These are phyloP conservation scores for Diploptera punctata DNA, from an alignment of 2,888 invertebrate species.

Conservation along the genomic window DNA sequence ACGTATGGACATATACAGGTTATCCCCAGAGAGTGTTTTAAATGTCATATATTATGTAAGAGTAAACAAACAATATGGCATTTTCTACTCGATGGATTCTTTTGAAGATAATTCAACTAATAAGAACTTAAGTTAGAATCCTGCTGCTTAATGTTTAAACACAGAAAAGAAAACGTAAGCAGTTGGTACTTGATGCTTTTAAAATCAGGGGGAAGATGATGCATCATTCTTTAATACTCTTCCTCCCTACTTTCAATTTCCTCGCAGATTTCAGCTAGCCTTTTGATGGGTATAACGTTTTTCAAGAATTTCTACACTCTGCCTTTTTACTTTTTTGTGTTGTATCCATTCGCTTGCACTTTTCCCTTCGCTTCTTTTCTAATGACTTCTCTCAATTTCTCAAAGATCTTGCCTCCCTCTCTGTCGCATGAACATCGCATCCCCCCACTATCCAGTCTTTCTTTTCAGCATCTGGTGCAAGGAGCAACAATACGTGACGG, in stretches of 20 bases:
- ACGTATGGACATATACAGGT: too few species aligned
- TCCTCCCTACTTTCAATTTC: slow-evolving; percentile 19
- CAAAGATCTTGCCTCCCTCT: slow-evolving; percentile 23
- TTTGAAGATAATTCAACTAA: too few species aligned
- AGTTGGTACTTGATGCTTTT: slow-evolving; percentile 19
- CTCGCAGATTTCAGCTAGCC: slow-evolving; percentile 22
- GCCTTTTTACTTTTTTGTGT: background rate
- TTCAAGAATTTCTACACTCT: slow-evolving; percentile 3
- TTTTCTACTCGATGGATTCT: too few species aligned
- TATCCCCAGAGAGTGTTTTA: too few species aligned
- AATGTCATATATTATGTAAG: too few species aligned
- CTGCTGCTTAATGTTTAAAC: too few species aligned
- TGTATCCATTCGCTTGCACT: slow-evolving; percentile 21
- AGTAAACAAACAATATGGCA: too few species aligned
- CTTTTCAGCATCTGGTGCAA: slow-evolving; percentile 32
- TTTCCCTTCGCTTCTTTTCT: slow-evolving; percentile 29
- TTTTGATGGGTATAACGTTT: slow-evolving; percentile 13
- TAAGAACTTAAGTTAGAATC: too few species aligned
- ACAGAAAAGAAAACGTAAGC: too few species aligned
- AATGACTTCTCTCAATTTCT: slow-evolving; percentile 39
- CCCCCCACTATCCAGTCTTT: too few species aligned
- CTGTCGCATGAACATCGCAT: slow-evolving; percentile 11
- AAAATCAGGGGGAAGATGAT: slow-evolving; percentile 16
- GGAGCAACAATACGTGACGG: slow-evolving; percentile 34
- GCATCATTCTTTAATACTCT: slow-evolving; percentile 23